Percentiles rank a stretch among this genome's conserved stretches.
Conservation (phyloP, 2,113 vertebrate genomes). For the Lutjanus erythropterus region DNA sequence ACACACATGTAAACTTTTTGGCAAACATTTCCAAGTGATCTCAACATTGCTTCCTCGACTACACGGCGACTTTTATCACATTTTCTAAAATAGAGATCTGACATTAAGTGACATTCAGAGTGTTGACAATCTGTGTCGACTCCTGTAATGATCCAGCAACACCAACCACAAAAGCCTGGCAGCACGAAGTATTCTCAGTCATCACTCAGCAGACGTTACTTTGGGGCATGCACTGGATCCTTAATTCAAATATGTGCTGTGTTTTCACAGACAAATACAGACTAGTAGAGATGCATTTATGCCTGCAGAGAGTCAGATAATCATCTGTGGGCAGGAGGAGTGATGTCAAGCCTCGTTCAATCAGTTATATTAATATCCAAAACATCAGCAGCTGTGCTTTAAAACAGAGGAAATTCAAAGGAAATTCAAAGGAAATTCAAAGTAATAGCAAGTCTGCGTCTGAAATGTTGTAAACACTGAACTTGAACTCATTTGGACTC, state of each 20-base stretch:
- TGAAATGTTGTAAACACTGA: too few species aligned
- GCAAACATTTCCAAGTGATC: neutral
- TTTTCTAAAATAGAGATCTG: neutral
- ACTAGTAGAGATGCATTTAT: constrained; percentile 46
- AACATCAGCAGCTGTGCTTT: neutral
- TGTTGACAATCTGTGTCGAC: neutral
- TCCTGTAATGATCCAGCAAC: constrained; percentile 13
- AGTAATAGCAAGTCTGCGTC: too few species aligned
- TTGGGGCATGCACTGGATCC: constrained; percentile 30
- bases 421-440: too few species aligned
- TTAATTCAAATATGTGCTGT: constrained; percentile 43
- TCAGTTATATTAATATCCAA: neutral
- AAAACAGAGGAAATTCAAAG: too few species aligned
- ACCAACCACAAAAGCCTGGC: constrained; percentile 32
- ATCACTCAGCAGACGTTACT: constrained; percentile 50
- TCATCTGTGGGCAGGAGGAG: constrained; percentile 9
- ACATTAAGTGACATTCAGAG: neutral
- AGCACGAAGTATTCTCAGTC: constrained; percentile 30
- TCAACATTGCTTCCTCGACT: neutral
- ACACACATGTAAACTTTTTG: neutral
- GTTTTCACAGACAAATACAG: constrained; percentile 54
- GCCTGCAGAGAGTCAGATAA: constrained; percentile 37
- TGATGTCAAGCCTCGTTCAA: constrained; percentile 11
- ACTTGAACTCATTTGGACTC: too few species aligned
- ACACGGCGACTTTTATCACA: neutral